Conservation (phyloP, 2,113 vertebrate genomes). For the Myxocyprinus asiaticus region DNA sequence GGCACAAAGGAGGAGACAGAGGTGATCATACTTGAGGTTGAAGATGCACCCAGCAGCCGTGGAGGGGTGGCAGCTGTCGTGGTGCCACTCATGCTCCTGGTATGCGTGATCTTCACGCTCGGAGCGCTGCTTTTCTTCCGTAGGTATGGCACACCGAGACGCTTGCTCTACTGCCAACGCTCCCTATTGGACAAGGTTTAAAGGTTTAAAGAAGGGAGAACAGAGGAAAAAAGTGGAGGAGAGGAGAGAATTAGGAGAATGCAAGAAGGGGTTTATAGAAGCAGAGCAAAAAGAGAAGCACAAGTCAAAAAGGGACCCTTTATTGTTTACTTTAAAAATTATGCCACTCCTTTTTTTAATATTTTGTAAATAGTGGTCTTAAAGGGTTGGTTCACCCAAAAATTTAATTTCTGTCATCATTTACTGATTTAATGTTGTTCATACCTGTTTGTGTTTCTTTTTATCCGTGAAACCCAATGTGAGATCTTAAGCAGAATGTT, state of each 20-base stretch:
- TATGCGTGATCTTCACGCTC: conserved; percentile 79
- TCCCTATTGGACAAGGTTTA: conserved; percentile 91
- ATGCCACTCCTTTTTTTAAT: conserved; percentile 31
- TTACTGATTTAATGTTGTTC: too few relatives aligned
- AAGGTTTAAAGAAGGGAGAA: not conserved
- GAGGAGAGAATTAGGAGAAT: conserved; percentile 7
- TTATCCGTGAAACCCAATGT: too few relatives aligned
- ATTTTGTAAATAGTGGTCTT: not conserved
- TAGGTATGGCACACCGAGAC: conserved; percentile 83
- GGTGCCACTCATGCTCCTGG: conserved; percentile 80
- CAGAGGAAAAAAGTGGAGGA: not conserved
- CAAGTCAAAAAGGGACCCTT: not conserved
- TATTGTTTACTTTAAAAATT: conserved; percentile 31
- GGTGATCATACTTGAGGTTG: conserved; percentile 80
- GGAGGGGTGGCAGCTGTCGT: conserved; percentile 72
- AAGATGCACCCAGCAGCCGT: conserved; percentile 48
- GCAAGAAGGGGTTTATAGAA: conserved; percentile 21
- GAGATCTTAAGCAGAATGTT: too few relatives aligned
- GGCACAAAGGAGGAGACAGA: conserved; percentile 54
- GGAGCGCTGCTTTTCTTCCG: conserved; percentile 82
- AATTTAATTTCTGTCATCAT: too few relatives aligned
- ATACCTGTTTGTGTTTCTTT: too few relatives aligned
- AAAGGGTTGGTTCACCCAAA: too few relatives aligned
- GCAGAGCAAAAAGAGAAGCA: not conserved
- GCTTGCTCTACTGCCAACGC: conserved; percentile 87